Percentiles rank a stretch among this genome's conserved stretches.
These are phyloP conservation scores for Oxytorus armatus DNA, from an alignment of 2,888 invertebrate species.

Conservation along the genomic window DNA sequence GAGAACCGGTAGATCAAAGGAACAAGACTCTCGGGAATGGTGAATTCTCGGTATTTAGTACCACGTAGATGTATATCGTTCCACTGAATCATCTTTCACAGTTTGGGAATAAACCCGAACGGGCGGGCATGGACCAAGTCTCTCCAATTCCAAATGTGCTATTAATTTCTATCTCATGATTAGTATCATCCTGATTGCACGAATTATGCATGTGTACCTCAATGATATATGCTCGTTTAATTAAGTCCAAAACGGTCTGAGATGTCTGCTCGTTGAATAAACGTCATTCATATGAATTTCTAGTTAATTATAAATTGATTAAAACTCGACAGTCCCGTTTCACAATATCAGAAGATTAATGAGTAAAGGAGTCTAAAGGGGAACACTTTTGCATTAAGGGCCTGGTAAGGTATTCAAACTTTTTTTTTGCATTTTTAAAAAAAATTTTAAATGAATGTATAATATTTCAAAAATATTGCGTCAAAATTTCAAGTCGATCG, in stretches of 20 bases:
- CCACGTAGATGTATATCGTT: background rate
- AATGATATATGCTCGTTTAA: background rate
- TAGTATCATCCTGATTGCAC: background rate
- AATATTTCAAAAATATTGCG: too few relatives aligned
- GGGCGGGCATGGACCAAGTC: background rate
- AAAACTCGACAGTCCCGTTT: too few relatives aligned
- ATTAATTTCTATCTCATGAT: slow-evolving; percentile 5
- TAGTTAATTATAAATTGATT: background rate
- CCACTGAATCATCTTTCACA: background rate
- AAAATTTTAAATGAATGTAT: too few relatives aligned
- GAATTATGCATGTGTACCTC: background rate
- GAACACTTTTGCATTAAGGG: too few relatives aligned
- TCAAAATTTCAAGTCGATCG: too few relatives aligned
- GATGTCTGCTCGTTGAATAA: background rate
- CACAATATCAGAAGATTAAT: too few relatives aligned
- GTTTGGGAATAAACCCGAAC: slow-evolving; percentile 3
- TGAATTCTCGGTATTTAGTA: background rate
- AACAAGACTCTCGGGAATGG: background rate
- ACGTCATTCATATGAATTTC: background rate
- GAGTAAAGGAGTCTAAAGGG: too few relatives aligned
- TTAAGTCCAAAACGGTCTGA: background rate
- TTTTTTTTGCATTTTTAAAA: too few relatives aligned
- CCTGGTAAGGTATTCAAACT: too few relatives aligned
- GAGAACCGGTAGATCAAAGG: slow-evolving; percentile 28
- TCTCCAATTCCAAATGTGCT: background rate